These are phyloP conservation scores for Colinus virginianus DNA, from an alignment of 2,113 vertebrate species.

Conservation along the genomic window DNA sequence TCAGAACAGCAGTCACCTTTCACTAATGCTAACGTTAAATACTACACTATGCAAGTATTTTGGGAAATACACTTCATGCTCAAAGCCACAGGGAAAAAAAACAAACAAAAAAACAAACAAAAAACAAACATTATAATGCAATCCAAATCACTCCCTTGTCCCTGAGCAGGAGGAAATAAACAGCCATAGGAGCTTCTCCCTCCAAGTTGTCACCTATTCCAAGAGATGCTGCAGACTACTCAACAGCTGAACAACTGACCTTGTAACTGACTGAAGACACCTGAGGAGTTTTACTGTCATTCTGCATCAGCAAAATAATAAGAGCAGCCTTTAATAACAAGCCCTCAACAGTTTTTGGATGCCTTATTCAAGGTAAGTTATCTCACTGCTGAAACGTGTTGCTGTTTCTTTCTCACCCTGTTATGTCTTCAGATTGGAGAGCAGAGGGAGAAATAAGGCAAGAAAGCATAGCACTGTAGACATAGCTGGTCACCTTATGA, in stretches of 20 bases:
- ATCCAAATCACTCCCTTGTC: neutral
- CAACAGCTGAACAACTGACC: neutral
- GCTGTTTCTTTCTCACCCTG: neutral
- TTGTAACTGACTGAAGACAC: neutral
- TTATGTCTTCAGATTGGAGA: accelerated
- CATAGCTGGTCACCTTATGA: neutral
- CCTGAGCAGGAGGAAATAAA: neutral
- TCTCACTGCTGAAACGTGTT: neutral
- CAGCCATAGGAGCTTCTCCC: accelerated
- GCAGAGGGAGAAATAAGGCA: accelerated
- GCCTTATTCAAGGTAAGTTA: neutral
- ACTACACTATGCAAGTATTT: neutral
- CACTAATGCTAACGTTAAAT: neutral
- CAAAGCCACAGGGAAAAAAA: neutral
- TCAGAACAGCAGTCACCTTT: neutral
- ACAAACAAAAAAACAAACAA: too few relatives aligned
- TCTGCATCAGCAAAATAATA: neutral
- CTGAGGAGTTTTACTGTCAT: neutral
- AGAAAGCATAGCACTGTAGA: neutral
- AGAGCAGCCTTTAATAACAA: neutral
- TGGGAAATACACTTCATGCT: neutral
- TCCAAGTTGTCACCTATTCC: neutral
- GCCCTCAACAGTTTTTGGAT: neutral
- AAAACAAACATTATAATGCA: neutral
- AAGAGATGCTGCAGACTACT: accelerated